Base-by-base conservation (phyloP, 2,113 vertebrate species). In the Cavia porcellus region DNA sequence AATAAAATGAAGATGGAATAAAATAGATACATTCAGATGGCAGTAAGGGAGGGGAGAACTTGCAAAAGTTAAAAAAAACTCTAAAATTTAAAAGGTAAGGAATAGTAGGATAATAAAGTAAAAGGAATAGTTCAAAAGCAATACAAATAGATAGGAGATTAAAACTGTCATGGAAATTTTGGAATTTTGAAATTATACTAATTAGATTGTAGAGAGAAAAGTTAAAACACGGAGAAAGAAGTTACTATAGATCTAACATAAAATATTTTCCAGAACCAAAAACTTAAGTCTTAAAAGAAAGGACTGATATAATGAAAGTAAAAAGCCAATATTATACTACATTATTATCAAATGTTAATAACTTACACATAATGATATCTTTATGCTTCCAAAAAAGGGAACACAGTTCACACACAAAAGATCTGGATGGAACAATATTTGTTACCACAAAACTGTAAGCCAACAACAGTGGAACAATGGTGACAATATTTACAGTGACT, bases 301-400 rank as follows among this genome's bases (percentile, higher is more conserved):
- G 45, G 1, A 57, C 2, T 9, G 17, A 72, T 15, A 92, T 22
- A 92, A 66, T 70, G 77, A 57, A 83, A 68, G 45, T 45, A 88
- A 86, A 84, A 52, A 61, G 85, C 4, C 42, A 92, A 13, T 3
- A 32, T 32, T 68, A 77, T 68, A 8, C 20, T 5, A 52, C 1
- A 25, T 90, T 75, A 64, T 88, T 85, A 74, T 89, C 19, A 85
- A 70, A 89, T 86, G 35, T 95, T 62, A 47, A 28, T 66, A 52
- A 32, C 3, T 79, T 92, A 57, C n/a, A n/a, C 4, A 25, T 62
- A 77, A 57, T 79, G 89, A 66, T 38, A 79, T 86, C 35, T 75
- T 81, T 89, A 86, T 64, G 9, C 12, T 90, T 87, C 64, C 7
- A 17, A 28, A 52, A 64, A 66, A 35, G 8, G 22, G 12, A 61